These are phyloP conservation scores for Drosophila pseudoananassae DNA, from an alignment of 1,140 invertebrate genomes.

Conservation along the genomic window DNA sequence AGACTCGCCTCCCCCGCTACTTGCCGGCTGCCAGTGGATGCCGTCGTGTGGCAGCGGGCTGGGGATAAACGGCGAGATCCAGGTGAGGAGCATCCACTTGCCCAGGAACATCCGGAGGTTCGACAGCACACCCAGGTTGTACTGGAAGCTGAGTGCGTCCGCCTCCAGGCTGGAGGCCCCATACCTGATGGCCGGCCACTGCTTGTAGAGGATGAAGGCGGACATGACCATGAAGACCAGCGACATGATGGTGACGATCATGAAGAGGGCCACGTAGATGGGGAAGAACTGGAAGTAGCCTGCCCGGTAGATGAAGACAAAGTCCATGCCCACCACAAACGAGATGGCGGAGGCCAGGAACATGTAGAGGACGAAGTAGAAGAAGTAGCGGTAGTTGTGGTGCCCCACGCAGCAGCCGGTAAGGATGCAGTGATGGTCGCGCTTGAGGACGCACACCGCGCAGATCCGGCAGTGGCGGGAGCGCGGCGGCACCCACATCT, in stretches of 20 bases:
- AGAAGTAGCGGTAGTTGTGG: conserved; percentile 94
- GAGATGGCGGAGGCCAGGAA: conserved; percentile 84
- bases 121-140: neutral
- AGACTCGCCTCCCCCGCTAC: neutral
- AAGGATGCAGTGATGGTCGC: conserved; percentile 98
- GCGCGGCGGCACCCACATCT: conserved; percentile 87
- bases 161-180: neutral
- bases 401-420: conserved; percentile 95
- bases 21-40: neutral
- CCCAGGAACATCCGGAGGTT: neutral
- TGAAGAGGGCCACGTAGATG: neutral
- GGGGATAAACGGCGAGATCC: neutral
- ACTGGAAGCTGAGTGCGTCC: neutral
- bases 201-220: neutral
- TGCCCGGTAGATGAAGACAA: neutral
- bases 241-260: neutral
- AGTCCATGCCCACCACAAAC: neutral
- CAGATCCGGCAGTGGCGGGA: conserved; percentile 95
- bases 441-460: conserved; percentile 91
- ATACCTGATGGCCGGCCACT: neutral
- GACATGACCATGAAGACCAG: neutral
- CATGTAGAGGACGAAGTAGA: conserved; percentile 92
- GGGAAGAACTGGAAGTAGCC: neutral
- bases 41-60: neutral
- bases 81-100: conserved; percentile 2